A percentile compares a stretch with the other conserved stretches of the same genome.
Conservation (phyloP, 2,113 vertebrate species). For the Neogobius melanostomus region DNA sequence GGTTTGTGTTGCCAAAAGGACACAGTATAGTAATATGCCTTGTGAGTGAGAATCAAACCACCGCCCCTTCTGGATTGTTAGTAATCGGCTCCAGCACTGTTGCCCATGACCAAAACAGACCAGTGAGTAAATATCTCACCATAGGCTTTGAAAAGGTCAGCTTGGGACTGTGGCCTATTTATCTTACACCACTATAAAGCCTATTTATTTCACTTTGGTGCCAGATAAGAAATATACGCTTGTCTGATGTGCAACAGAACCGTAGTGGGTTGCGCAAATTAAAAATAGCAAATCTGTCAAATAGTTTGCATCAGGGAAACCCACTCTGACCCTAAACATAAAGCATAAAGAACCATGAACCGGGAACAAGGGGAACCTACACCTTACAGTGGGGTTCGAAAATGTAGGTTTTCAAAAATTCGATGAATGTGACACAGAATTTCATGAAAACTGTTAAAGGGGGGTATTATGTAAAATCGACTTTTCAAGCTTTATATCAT, state of each 20-base stretch:
- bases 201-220: slow-evolving; percentile 5
- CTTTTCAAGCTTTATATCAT: no score
- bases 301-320: neutral
- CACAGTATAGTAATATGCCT: neutral
- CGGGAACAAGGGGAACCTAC: neutral
- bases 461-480: no score
- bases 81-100: neutral
- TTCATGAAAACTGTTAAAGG: no score
- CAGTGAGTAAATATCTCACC: slow-evolving; percentile 4
- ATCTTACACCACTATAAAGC: neutral
- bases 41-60: neutral
- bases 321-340: neutral
- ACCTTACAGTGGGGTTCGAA: neutral
- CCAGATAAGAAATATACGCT: neutral
- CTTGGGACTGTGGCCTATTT: neutral
- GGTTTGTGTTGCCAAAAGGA: neutral
- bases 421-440: no score
- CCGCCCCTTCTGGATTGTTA: neutral
- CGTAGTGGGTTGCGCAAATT: neutral
- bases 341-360: neutral
- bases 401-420: no score
- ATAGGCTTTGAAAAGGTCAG: neutral
- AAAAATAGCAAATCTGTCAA: neutral
- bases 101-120: slow-evolving; percentile 1
- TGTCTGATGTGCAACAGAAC: neutral